Percentiles rank a stretch among this genome's conserved stretches.
phyloP scores from a whole-genome alignment of 2,888 invertebrate species.

The Gibbula magus region DNA sequence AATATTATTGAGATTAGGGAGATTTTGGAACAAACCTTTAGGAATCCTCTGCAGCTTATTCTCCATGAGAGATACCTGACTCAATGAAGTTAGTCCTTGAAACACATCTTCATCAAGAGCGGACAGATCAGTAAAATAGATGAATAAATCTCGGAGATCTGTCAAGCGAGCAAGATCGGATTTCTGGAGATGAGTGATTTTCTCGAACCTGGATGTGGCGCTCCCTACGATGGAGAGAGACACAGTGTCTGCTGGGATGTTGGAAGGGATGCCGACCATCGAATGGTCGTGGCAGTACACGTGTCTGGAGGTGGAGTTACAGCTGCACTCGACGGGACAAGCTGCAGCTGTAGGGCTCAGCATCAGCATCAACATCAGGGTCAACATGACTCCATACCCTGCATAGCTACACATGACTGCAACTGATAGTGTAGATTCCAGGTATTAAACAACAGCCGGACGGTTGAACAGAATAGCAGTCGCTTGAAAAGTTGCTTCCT shows the following conservation, averaged over 20 bases:
- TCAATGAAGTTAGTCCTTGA: background rate
- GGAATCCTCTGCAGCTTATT: background rate
- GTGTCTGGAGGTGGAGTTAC: background rate
- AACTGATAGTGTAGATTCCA: too few relatives aligned
- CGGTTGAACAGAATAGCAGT: too few relatives aligned
- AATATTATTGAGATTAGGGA: constrained; percentile 35
- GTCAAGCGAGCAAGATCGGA: constrained; percentile 9
- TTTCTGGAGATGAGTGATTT: background rate
- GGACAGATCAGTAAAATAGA: constrained; percentile 23
- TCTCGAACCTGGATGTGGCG: background rate
- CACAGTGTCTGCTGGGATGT: background rate
- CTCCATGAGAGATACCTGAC: background rate
- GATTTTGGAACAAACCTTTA: background rate
- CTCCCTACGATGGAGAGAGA: background rate
- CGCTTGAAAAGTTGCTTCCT: too few relatives aligned
- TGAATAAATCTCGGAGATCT: constrained; percentile 17
- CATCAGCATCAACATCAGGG: too few relatives aligned
- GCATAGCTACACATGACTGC: too few relatives aligned
- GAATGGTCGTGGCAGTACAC: background rate
- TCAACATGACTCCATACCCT: too few relatives aligned
- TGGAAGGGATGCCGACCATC: background rate
- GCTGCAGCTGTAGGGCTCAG: too few relatives aligned
- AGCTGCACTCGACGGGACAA: background rate
- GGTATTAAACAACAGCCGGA: too few relatives aligned
- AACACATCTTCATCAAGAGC: constrained; percentile 27